These are phyloP conservation scores for Coccyzus lansbergi DNA, from an alignment of 2,797 vertebrate genomes.

Conservation along the genomic window DNA sequence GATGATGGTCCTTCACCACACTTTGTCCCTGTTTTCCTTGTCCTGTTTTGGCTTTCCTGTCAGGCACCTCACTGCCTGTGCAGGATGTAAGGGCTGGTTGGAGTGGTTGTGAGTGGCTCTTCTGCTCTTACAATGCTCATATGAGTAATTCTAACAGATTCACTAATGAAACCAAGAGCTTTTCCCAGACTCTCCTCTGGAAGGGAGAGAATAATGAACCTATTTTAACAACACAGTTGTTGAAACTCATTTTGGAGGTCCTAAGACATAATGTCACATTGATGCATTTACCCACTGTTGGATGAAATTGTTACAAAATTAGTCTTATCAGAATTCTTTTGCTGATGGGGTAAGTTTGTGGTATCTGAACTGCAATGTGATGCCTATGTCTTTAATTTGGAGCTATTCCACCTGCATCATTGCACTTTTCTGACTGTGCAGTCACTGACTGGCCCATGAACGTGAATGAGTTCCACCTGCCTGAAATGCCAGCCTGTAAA, in stretches of 20 bases:
- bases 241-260: background rate
- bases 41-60: background rate
- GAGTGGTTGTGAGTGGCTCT: background rate
- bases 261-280: slow-evolving; percentile 33
- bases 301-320: slow-evolving; percentile 56
- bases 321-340: slow-evolving; percentile 45
- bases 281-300: background rate
- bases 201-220: background rate
- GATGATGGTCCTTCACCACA: background rate
- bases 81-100: background rate
- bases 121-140: background rate
- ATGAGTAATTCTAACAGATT: background rate
- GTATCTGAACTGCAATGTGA: background rate
- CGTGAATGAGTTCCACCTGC: background rate
- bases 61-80: background rate
- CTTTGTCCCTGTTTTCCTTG: background rate
- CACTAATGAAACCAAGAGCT: background rate
- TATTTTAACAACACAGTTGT: background rate
- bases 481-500: background rate
- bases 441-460: background rate
- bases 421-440: slow-evolving; percentile 10
- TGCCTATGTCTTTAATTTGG: slow-evolving; percentile 18
- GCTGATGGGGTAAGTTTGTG: slow-evolving; percentile 41
- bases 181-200: background rate
- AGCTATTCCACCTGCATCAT: background rate